Percentiles rank a stretch among this genome's conserved stretches.
These are phyloP conservation scores for Octopus sinensis DNA, from an alignment of 1,140 invertebrate species.

Conservation along the genomic window DNA sequence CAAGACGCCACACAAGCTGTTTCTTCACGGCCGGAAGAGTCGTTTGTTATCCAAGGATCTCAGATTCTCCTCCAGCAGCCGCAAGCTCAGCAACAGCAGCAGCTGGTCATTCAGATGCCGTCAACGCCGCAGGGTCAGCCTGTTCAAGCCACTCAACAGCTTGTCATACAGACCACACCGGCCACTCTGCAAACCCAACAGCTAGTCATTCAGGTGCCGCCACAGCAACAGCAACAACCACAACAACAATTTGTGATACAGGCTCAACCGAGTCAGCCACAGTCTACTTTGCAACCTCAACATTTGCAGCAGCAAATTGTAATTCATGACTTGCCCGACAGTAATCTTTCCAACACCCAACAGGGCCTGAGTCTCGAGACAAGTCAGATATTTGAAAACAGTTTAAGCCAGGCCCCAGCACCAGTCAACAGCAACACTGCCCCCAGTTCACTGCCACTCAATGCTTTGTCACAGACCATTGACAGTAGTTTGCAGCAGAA, in stretches of 20 bases:
- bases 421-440: not conserved
- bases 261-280: not conserved
- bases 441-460: not conserved
- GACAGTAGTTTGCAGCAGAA: not conserved
- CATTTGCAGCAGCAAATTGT: slow-evolving; percentile 8
- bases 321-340: not conserved
- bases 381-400: too few species aligned
- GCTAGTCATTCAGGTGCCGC: not conserved
- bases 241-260: slow-evolving; percentile 8
- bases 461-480: not conserved
- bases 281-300: not conserved
- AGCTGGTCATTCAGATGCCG: not conserved
- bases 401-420: not conserved
- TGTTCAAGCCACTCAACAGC: not conserved
- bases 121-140: not conserved
- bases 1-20: not conserved
- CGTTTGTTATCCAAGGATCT: not conserved
- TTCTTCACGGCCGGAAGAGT: not conserved
- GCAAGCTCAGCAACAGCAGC: not conserved
- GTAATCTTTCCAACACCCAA: too few species aligned
- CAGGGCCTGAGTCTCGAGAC: too few species aligned
- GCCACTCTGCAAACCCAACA: not conserved
- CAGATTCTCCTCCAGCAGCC: not conserved
- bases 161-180: not conserved
- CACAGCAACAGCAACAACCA: not conserved